Evolutionary conservation across 2,113 vertebrate genomes (phyloP).

Genomic region (Xerus inauris): DNA sequence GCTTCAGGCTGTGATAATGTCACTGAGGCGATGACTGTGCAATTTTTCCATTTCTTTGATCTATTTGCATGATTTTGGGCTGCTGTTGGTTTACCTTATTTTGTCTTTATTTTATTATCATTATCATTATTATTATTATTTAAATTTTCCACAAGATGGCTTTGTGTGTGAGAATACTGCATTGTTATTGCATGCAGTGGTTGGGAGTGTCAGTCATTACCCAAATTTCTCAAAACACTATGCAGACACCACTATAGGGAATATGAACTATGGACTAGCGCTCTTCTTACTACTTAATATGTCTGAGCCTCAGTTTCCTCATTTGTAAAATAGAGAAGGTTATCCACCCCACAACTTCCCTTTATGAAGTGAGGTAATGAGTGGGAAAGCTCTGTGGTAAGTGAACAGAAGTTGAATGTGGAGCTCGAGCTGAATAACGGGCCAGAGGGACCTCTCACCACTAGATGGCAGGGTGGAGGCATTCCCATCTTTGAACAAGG

Average conservation of each 20-base stretch:
- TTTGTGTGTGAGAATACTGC: not conserved
- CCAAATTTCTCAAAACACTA: not conserved
- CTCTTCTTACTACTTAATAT: not conserved
- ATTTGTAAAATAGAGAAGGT: not conserved
- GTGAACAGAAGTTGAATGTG: not conserved
- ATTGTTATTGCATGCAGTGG: no score
- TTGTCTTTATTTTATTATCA: not conserved
- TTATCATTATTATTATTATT: not conserved
- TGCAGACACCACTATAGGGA: not conserved
- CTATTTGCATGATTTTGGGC: not conserved
- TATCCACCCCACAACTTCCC: not conserved
- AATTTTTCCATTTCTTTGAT: not conserved
- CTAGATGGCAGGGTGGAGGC: slow-evolving; percentile 39
- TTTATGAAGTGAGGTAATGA: not conserved
- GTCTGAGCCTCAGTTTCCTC: not conserved
- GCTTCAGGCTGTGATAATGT: not conserved
- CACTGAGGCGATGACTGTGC: not conserved
- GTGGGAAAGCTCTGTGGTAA: not conserved
- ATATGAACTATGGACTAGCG: not conserved
- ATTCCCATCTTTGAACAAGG: not conserved
- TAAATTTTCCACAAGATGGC: not conserved
- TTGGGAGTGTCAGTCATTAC: not conserved
- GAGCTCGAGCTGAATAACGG: accelerated
- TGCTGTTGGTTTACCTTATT: not conserved
- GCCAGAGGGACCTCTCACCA: not conserved